Base-by-base conservation (phyloP, 2,113 vertebrate genomes). In the Coreoperca whiteheadi region DNA sequence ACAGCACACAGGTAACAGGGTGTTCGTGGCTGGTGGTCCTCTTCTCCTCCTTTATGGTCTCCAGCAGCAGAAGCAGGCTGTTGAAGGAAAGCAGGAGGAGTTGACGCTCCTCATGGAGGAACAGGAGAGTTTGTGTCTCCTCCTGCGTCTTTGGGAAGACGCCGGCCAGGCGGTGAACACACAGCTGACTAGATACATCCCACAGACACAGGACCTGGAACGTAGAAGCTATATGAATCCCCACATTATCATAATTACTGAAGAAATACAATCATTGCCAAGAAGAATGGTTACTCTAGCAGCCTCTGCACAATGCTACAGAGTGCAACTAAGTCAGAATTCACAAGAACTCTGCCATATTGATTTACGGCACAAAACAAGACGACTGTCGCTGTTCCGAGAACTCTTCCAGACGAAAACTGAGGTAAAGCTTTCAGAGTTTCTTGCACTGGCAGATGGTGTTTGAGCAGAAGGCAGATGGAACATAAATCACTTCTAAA, bases 1-100 rank as follows among this genome's bases (percentile, higher is more conserved):
- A 95, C 63, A 96, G 91, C 32, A 96, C 93, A 74, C 95, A 96
- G 1, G 92, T 96, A 80, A 96, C 93, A 0, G 93, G 87, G 56
- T 90, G 94, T 53, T 93, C 39, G 0, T 96, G 94, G 86, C 95
- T 96, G 89, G 88, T 94, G 79, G 56, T 88, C 71, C 74, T 95
- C 25, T 81, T 54, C 23, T 85, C 67, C 71, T 94, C 94, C 32
- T 81, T 88, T 64, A 87, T 81, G 41, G 84, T 91, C 77, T 95
- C 94, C 88, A 97, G 71, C 41, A 97, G 69, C 15, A 96, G 9
- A 32, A 94, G 91, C 69, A 95, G 76, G 41, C 94, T 95, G 81
- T 95, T 95, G 75, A 90, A 89, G 77, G 89, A 83, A 20, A 93
- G 86, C 53, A 92, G 32, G 23, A 94, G 85, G 69, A 79, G 73